Evolutionary conservation across 1,140 invertebrate species (phyloP).

Genomic region (Drosophila sp.): DNA sequence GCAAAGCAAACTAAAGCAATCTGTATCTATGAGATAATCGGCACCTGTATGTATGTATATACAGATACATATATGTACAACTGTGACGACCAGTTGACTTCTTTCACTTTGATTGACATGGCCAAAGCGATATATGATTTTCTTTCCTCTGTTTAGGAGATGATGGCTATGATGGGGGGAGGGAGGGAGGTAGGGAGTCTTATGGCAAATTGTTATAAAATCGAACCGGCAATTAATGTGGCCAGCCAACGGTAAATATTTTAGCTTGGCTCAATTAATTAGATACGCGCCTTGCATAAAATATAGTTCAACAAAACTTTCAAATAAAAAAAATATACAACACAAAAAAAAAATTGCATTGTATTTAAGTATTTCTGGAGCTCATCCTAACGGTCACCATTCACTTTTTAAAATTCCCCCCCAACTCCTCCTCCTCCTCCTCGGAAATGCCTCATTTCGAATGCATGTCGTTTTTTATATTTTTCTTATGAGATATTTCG

Average conservation of each 20-base stretch:
- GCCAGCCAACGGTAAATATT: slow-evolving; percentile 50
- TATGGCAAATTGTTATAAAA: slow-evolving; percentile 70
- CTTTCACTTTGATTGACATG: slow-evolving; percentile 76
- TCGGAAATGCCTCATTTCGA: slow-evolving; percentile 35
- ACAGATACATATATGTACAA: slow-evolving; percentile 2
- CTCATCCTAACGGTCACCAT: slow-evolving; percentile 53
- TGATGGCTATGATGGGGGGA: background rate
- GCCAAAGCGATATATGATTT: slow-evolving; percentile 17
- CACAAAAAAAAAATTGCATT: slow-evolving; percentile 57
- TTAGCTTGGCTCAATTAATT: slow-evolving; percentile 53
- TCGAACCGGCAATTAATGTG: slow-evolving; percentile 37
- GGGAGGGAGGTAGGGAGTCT: background rate
- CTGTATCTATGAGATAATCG: slow-evolving; percentile 65
- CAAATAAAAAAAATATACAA: slow-evolving; percentile 33
- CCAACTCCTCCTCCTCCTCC: slow-evolving; percentile 34
- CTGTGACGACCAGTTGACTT: slow-evolving; percentile 38
- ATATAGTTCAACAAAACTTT: slow-evolving; percentile 70
- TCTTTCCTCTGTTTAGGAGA: slow-evolving; percentile 10
- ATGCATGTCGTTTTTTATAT: slow-evolving; percentile 20
- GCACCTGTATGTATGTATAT: background rate
- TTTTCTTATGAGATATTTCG: slow-evolving; percentile 59
- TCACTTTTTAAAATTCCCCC: slow-evolving; percentile 20
- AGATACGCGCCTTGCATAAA: slow-evolving; percentile 48
- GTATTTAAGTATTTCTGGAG: slow-evolving; percentile 36
- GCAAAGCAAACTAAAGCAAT: slow-evolving; percentile 10